phyloP scores from a whole-genome alignment of 2,797 vertebrate species.

The Erithacus rubecula region DNA sequence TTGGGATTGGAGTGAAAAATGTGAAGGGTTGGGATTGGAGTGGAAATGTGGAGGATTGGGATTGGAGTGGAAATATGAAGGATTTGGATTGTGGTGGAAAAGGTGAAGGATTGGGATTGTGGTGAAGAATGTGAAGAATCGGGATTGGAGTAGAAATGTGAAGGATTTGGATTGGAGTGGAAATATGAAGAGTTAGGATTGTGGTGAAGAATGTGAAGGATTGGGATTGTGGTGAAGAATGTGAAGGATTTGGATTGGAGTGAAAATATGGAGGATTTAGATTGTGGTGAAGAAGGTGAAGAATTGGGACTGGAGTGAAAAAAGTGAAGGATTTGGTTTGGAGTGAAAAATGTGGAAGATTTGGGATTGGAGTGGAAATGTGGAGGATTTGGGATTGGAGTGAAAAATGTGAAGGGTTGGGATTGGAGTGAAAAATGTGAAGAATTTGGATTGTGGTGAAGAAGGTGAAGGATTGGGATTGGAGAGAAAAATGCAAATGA shows the following conservation, averaged over 20 bases:
- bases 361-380: no score
- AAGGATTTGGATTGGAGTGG: no score
- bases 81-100: no score
- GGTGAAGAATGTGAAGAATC: not conserved
- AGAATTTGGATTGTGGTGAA: no score
- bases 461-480: not conserved
- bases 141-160: not conserved
- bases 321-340: no score
- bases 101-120: not conserved
- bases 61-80: no score
- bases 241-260: no score
- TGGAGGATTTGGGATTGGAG: no score
- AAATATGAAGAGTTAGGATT: not conserved
- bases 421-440: fast-evolving
- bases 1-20: not conserved
- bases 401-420: no score
- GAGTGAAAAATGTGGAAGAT: no score
- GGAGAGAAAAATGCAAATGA: no score
- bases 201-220: not conserved
- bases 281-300: fast-evolving
- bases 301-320: fast-evolving
- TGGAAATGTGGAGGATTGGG: no score
- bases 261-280: not conserved
- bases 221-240: not conserved
- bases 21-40: not conserved